Conservation (phyloP, 2,888 invertebrate genomes). For the Lamproptera curius region DNA sequence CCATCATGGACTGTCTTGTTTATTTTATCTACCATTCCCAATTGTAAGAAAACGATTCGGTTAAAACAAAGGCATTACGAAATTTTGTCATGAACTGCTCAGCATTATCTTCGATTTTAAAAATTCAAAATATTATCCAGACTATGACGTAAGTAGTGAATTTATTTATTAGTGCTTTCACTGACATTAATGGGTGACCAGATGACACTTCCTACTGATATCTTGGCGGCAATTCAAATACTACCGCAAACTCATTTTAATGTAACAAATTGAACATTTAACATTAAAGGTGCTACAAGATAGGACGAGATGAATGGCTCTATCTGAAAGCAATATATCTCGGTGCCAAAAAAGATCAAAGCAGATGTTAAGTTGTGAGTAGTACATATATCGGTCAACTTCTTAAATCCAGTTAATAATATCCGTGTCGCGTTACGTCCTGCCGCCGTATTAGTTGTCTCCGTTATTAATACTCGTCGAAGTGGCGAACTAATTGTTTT, state of each 20-base stretch:
- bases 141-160: conserved; percentile 49
- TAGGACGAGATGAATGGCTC: conserved; percentile 15
- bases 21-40: too few relatives aligned
- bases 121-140: conserved; percentile 45
- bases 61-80: not conserved
- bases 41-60: too few relatives aligned
- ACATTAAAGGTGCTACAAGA: conserved; percentile 27
- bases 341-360: not conserved
- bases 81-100: not conserved
- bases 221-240: conserved; percentile 67
- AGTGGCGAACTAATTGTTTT: conserved; percentile 32
- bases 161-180: conserved; percentile 54
- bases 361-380: not conserved
- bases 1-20: too few relatives aligned
- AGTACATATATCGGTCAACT: not conserved
- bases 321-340: not conserved
- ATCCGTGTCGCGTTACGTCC: not conserved
- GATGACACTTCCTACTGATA: conserved; percentile 48
- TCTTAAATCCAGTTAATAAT: not conserved
- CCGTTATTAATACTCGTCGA: too few relatives aligned
- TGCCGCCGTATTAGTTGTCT: too few relatives aligned
- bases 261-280: conserved; percentile 43
- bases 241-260: conserved; percentile 49
- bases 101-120: not conserved
- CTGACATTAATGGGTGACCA: conserved; percentile 56